phyloP scores from a whole-genome alignment of 2,797 vertebrate genomes.

The Manis pentadactyla region DNA sequence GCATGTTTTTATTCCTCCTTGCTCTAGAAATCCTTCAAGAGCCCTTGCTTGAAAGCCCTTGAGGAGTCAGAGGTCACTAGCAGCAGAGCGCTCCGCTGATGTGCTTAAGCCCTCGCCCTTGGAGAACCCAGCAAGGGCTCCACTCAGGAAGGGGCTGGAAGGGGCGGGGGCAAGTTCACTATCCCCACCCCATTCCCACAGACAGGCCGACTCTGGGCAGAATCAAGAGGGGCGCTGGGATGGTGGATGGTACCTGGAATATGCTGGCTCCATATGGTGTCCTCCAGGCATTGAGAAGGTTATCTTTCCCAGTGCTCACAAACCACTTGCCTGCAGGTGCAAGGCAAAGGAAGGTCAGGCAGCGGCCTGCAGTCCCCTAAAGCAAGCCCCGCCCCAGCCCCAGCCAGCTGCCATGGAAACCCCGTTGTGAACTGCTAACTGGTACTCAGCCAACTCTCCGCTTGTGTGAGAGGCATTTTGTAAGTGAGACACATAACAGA shows the following conservation, averaged over 20 bases:
- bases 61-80: neutral
- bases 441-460: neutral
- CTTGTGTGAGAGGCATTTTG: neutral
- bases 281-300: slow-evolving; percentile 96
- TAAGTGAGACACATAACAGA: neutral
- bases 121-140: neutral
- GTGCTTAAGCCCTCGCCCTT: neutral
- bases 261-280: slow-evolving; percentile 96
- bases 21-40: neutral
- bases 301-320: slow-evolving; percentile 97
- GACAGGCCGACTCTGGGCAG: neutral
- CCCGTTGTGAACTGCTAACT: neutral
- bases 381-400: neutral
- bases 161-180: neutral
- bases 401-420: neutral
- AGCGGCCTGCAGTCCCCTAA: neutral
- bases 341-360: neutral
- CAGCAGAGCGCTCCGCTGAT: neutral
- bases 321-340: slow-evolving; percentile 93
- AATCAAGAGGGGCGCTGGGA: neutral
- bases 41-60: neutral
- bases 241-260: slow-evolving; percentile 90
- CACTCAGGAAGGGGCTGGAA: too few relatives aligned
- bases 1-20: too few relatives aligned
- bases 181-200: fast-evolving